Percentiles rank a stretch among this genome's conserved stretches.
Evolutionary conservation across 2,888 invertebrate genomes (phyloP).

Genomic region (Piscicola geometra): DNA sequence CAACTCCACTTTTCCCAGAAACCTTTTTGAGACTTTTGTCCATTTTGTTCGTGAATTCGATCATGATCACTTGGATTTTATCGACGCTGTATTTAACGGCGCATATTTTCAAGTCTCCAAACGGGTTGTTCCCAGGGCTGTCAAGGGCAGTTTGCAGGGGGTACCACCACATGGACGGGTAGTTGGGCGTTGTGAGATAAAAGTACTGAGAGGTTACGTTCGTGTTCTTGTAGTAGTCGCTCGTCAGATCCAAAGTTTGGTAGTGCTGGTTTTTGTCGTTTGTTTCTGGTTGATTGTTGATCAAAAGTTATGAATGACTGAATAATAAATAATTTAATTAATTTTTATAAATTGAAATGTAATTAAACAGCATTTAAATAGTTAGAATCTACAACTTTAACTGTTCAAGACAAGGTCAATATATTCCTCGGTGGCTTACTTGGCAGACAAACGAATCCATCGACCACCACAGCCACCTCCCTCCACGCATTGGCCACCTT

Average conservation of each 20-base stretch:
- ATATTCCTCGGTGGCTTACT: too few relatives aligned
- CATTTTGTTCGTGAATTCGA: not conserved
- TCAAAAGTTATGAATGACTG: not conserved
- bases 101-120: not conserved
- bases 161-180: not conserved
- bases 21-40: not conserved
- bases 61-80: not conserved
- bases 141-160: not conserved
- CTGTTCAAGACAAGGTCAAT: too few relatives aligned
- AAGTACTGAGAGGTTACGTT: not conserved
- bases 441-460: constrained; percentile 3
- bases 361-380: too few relatives aligned
- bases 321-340: not conserved
- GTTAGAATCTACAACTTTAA: too few relatives aligned
- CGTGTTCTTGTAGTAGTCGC: not conserved
- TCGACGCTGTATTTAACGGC: not conserved
- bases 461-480: not conserved
- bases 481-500: not conserved
- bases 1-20: not conserved
- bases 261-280: not conserved
- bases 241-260: not conserved
- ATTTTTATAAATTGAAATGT: not conserved
- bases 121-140: not conserved
- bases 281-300: not conserved
- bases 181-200: not conserved